These are phyloP conservation scores for Melanaphis sacchari DNA, from an alignment of 1,140 invertebrate genomes.

Conservation along the genomic window DNA sequence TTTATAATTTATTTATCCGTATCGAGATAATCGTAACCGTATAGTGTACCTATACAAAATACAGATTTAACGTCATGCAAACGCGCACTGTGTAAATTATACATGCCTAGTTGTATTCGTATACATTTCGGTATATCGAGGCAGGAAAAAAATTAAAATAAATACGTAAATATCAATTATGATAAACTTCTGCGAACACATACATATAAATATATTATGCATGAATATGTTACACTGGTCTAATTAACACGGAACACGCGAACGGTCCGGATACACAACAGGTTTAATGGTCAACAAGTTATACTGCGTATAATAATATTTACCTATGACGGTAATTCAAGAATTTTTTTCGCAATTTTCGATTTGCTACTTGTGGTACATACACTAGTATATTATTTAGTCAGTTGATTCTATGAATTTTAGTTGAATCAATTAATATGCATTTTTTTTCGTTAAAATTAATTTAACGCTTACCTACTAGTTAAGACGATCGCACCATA, in stretches of 20 bases:
- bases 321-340: neutral
- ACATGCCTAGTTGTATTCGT: no score
- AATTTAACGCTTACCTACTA: neutral
- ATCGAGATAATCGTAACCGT: neutral
- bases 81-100: neutral
- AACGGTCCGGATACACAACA: neutral
- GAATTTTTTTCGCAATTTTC: neutral
- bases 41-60: no score
- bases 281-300: neutral
- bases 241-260: conserved; percentile 12
- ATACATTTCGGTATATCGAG: neutral
- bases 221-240: neutral
- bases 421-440: neutral
- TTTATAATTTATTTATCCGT: neutral
- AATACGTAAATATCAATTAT: conserved; percentile 19
- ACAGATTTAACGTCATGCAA: neutral
- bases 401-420: neutral
- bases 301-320: neutral
- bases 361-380: no score
- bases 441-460: neutral
- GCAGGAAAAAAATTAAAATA: neutral
- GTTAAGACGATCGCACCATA: neutral
- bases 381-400: neutral
- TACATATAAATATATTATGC: neutral
- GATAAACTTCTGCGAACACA: neutral